Conservation (phyloP, 2,888 invertebrate species). For the Agrotis exclamationis region DNA sequence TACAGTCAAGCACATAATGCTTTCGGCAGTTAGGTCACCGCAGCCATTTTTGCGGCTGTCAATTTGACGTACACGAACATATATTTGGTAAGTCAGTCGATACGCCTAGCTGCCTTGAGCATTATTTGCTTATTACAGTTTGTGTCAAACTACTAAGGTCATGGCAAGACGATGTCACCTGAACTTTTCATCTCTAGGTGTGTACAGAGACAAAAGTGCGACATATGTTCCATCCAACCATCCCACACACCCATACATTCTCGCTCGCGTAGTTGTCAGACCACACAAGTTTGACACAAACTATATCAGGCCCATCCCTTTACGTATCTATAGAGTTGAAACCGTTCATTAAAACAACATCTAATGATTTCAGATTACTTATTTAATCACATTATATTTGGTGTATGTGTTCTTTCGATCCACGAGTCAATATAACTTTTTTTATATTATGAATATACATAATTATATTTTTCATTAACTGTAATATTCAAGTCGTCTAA, state of each 20-base stretch:
- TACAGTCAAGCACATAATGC: constrained; percentile 36
- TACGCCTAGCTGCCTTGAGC: background rate
- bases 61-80: constrained; percentile 18
- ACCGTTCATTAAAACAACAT: constrained; percentile 62
- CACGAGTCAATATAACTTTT: constrained; percentile 58
- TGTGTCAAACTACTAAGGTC: constrained; percentile 9
- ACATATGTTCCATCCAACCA: background rate
- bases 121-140: constrained; percentile 22
- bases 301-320: constrained; percentile 6
- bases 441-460: constrained; percentile 31
- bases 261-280: background rate
- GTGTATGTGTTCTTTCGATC: constrained; percentile 67
- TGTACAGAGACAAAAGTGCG: background rate
- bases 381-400: constrained; percentile 77
- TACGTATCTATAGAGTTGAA: constrained; percentile 63
- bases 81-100: constrained; percentile 4
- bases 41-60: constrained; percentile 7
- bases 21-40: constrained; percentile 11
- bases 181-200: background rate
- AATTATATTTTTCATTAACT: constrained; percentile 21
- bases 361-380: constrained; percentile 66
- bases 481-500: constrained; percentile 34
- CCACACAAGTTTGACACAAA: constrained; percentile 4
- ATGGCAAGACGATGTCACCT: no score
- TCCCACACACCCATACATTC: background rate